A percentile compares a stretch with the other conserved stretches of the same genome.
These are phyloP conservation scores for Panopea generosa DNA, from an alignment of 2,888 invertebrate species.

Conservation along the genomic window DNA sequence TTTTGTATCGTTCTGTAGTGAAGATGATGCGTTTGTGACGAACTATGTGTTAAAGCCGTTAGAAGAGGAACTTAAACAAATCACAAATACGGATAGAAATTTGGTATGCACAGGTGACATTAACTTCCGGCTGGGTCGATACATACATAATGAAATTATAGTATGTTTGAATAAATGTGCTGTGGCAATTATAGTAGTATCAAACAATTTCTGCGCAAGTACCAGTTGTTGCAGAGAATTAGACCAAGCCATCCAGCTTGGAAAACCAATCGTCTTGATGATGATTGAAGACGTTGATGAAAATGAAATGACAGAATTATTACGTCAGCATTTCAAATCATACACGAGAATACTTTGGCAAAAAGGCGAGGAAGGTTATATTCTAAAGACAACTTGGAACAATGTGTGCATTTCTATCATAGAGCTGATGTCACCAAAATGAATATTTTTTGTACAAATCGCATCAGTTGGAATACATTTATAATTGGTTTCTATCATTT, in stretches of 20 bases:
- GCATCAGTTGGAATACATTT: no score
- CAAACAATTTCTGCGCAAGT: background rate
- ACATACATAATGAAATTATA: background rate
- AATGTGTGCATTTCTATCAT: background rate
- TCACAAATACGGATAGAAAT: no score
- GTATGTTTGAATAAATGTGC: background rate
- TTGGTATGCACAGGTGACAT: background rate
- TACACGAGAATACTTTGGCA: background rate
- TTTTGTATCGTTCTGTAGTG: slow-evolving; percentile 1
- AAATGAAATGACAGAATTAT: background rate
- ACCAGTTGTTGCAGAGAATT: background rate
- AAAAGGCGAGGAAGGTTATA: background rate
- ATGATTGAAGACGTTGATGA: background rate
- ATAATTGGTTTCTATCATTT: no score
- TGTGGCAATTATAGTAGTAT: background rate
- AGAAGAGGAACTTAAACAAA: background rate
- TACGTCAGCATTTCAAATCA: background rate
- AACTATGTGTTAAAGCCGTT: background rate
- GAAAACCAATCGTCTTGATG: background rate
- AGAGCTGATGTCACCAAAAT: no score
- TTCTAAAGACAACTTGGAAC: background rate
- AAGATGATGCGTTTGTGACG: background rate
- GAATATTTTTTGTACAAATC: no score
- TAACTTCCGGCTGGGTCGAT: background rate
- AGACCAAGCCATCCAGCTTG: background rate